Evolutionary conservation across 2,113 vertebrate genomes (phyloP).

Genomic region (Spermophilus dauricus): DNA sequence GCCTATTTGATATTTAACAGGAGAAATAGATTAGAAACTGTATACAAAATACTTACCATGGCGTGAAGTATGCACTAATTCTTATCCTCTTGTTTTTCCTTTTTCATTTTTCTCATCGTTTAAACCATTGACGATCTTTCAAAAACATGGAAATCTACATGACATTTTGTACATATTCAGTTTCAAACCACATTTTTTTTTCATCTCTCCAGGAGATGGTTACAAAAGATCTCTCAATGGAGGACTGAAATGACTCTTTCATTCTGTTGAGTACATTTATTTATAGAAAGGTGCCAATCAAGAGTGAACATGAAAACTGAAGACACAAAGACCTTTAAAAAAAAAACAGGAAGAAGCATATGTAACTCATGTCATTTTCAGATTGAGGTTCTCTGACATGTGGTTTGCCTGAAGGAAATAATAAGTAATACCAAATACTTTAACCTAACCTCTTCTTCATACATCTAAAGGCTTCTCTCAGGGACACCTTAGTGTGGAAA

Average conservation of each 20-base stretch:
- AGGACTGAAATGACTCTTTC: neutral
- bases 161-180: neutral
- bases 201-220: neutral
- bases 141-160: neutral
- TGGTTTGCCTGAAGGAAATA: conserved; percentile 77
- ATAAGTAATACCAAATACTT: conserved; percentile 53
- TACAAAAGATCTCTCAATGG: neutral
- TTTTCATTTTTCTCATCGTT: neutral
- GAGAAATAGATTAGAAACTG: neutral
- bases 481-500: conserved; percentile 53
- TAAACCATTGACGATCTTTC: neutral
- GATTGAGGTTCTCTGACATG: conserved; percentile 37
- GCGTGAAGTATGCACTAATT: neutral
- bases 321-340: conserved; percentile 38
- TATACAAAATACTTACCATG: neutral
- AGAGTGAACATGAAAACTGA: conserved; percentile 16
- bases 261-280: conserved; percentile 60
- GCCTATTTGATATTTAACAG: neutral
- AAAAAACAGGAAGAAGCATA: neutral
- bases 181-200: neutral
- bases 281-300: conserved; percentile 57
- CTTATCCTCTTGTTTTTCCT: neutral
- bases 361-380: conserved; percentile 52
- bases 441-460: conserved; percentile 16
- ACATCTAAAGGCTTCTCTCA: conserved; percentile 59